Percentiles rank a stretch among this genome's conserved stretches.
These are phyloP conservation scores for Brachionus rubens DNA, from an alignment of 1,140 invertebrate species.

Conservation along the genomic window DNA sequence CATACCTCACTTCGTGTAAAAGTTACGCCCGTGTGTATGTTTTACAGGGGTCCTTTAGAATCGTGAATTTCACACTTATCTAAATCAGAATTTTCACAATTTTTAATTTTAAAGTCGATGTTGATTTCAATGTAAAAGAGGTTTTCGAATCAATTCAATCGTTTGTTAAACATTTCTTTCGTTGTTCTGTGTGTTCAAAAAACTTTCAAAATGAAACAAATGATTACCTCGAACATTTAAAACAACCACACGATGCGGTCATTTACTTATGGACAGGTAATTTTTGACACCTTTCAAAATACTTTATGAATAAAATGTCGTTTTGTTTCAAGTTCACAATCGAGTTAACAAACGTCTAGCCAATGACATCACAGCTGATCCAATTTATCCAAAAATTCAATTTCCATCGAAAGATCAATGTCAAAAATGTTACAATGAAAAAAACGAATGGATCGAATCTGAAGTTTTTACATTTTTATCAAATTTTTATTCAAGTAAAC, in stretches of 20 bases:
- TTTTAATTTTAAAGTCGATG: conserved; percentile 46
- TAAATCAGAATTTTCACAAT: neutral
- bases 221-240: conserved; percentile 69
- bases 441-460: neutral
- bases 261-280: conserved; percentile 93
- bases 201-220: conserved; percentile 74
- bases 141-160: conserved; percentile 78
- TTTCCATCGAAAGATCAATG: conserved; percentile 75
- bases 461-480: conserved; percentile 11
- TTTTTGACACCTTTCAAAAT: conserved; percentile 63
- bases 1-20: too few species aligned
- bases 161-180: conserved; percentile 88
- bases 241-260: conserved; percentile 70
- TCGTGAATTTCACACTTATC: too few species aligned
- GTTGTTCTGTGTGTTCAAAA: conserved; percentile 78
- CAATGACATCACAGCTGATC: conserved; percentile 84
- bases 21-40: too few species aligned
- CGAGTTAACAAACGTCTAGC: conserved; percentile 78
- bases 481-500: neutral
- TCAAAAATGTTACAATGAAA: conserved; percentile 65
- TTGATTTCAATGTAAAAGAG: conserved; percentile 60
- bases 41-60: too few species aligned
- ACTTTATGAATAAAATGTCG: neutral
- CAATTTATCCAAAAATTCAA: conserved; percentile 79
- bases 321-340: conserved; percentile 35